These are phyloP conservation scores for Volucella inflata DNA, from an alignment of 2,888 invertebrate genomes.

Conservation along the genomic window DNA sequence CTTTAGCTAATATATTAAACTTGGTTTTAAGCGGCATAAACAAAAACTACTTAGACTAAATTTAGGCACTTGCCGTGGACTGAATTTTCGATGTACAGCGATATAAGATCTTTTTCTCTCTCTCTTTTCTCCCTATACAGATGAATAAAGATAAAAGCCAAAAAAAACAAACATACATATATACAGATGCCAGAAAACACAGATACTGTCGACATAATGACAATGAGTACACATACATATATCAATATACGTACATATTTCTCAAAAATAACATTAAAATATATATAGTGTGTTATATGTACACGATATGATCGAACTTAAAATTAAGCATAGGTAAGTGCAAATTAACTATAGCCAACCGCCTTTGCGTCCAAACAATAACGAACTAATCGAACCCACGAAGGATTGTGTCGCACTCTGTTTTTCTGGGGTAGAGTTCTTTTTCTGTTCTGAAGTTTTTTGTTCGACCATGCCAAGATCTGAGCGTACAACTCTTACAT, in stretches of 20 bases:
- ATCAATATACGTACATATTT: neutral
- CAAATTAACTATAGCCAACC: constrained; percentile 87
- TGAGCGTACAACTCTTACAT: constrained; percentile 77
- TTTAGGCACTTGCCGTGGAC: constrained; percentile 73
- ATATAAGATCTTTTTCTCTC: neutral
- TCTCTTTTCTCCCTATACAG: constrained; percentile 1
- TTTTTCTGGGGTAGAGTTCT: constrained; percentile 52
- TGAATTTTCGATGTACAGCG: constrained; percentile 52
- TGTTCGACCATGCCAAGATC: constrained; percentile 79
- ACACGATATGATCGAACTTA: constrained; percentile 75
- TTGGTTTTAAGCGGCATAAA: constrained; percentile 58
- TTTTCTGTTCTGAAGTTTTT: constrained; percentile 62
- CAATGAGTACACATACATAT: neutral
- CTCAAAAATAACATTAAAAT: constrained; percentile 69
- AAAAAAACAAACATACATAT: constrained; percentile 5
- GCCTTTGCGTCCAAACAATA: constrained; percentile 93
- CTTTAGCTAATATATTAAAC: constrained; percentile 13
- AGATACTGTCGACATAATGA: constrained; percentile 58
- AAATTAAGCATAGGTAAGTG: constrained; percentile 72
- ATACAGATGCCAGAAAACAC: constrained; percentile 5
- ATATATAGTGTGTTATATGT: constrained; percentile 73
- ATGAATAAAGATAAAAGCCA: neutral
- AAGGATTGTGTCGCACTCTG: constrained; percentile 84
- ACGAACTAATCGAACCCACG: constrained; percentile 90
- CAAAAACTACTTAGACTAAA: constrained; percentile 69